Conservation (phyloP, 2,888 invertebrate genomes). For the Cephus nigrinus region DNA sequence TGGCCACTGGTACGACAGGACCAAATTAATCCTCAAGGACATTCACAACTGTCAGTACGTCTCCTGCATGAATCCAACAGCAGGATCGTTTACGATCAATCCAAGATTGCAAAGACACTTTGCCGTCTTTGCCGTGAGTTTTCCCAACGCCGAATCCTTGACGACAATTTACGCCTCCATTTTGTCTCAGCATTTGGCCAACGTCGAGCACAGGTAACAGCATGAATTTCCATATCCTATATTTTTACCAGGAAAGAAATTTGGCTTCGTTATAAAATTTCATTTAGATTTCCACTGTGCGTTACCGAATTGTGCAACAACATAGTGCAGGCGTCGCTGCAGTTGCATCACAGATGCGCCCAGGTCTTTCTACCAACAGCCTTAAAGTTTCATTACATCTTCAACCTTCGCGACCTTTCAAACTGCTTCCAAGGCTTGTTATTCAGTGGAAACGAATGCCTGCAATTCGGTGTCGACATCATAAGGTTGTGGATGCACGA, state of each 20-base stretch:
- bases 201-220: constrained; percentile 83
- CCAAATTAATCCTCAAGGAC: constrained; percentile 89
- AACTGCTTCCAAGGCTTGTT: constrained; percentile 95
- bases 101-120: constrained; percentile 92
- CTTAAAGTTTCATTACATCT: constrained; percentile 96
- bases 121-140: constrained; percentile 87
- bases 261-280: not conserved
- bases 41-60: constrained; percentile 98
- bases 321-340: constrained; percentile 85
- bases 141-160: constrained; percentile 85
- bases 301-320: constrained; percentile 66
- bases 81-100: constrained; percentile 97
- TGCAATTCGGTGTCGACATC: constrained; percentile 83
- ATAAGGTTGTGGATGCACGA: constrained; percentile 95
- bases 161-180: constrained; percentile 91
- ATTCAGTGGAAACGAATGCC: constrained; percentile 89
- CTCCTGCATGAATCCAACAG: constrained; percentile 98
- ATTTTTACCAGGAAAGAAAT: not conserved
- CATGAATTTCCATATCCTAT: constrained; percentile 55
- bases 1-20: constrained; percentile 94
- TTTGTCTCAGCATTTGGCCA: constrained; percentile 85
- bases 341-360: constrained; percentile 86
- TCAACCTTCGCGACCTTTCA: constrained; percentile 93
- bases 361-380: constrained; percentile 95
- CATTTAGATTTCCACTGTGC: constrained; percentile 51